phyloP scores from a whole-genome alignment of 2,797 vertebrate genomes.

The Apodemus agrarius region DNA sequence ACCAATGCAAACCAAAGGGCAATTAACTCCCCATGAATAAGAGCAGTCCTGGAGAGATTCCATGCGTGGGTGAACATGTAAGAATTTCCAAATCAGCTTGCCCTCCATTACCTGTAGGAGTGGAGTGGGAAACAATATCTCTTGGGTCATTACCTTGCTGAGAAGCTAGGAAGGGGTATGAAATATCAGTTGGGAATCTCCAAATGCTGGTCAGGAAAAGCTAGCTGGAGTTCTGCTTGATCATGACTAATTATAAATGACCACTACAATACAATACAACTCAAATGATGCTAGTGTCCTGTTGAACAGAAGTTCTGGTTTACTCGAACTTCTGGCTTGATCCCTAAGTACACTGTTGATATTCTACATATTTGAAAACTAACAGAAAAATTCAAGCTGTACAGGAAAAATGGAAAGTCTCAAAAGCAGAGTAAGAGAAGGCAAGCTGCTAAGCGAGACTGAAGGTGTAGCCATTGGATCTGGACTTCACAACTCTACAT shows the following conservation, averaged over 20 bases:
- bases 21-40: slow-evolving; percentile 50
- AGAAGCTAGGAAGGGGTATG: neutral
- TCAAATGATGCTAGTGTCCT: neutral
- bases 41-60: neutral
- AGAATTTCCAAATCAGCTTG: neutral
- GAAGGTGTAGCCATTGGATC: neutral
- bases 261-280: neutral
- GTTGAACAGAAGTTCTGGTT: neutral
- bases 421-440: neutral
- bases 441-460: neutral
- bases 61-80: neutral
- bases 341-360: neutral
- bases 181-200: neutral
- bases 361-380: neutral
- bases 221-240: slow-evolving; percentile 2
- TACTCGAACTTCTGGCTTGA: neutral
- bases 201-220: neutral
- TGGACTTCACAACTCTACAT: neutral
- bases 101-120: neutral
- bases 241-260: slow-evolving; percentile 34
- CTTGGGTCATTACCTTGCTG: slow-evolving; percentile 26
- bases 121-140: neutral
- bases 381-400: neutral
- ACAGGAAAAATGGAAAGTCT: neutral
- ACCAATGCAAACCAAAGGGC: slow-evolving; percentile 21